phyloP scores from a whole-genome alignment of 2,888 invertebrate species.

The Homarus gammarus region DNA sequence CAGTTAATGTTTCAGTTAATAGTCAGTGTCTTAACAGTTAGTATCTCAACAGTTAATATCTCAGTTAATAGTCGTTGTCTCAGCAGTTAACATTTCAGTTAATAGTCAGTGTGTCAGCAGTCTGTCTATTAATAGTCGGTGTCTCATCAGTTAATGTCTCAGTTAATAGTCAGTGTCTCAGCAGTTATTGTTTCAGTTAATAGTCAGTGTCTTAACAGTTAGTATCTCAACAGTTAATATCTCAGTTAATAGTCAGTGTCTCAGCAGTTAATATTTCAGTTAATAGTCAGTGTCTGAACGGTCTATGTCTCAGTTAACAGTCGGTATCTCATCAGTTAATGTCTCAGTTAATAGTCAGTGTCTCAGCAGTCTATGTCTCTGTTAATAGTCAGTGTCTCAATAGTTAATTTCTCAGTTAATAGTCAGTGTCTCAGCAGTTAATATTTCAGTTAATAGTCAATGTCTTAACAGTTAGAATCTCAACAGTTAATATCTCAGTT shows the following conservation, averaged over 20 bases:
- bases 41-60: not conserved
- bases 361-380: not conserved
- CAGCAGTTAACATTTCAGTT: too few relatives aligned
- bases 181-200: not conserved
- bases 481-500: not conserved
- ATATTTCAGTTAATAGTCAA: not conserved
- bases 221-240: not conserved
- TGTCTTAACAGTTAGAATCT: not conserved
- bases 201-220: not conserved
- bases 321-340: not conserved
- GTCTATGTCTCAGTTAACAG: not conserved
- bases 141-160: not conserved
- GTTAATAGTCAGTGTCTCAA: not conserved
- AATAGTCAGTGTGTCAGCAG: not conserved
- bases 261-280: not conserved
- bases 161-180: not conserved
- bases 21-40: not conserved
- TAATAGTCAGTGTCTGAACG: not conserved
- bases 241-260: not conserved
- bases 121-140: too few relatives aligned
- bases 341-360: not conserved
- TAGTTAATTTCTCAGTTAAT: not conserved
- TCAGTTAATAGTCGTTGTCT: not conserved
- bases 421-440: not conserved
- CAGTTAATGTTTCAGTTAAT: not conserved